Evolutionary conservation across 2,113 vertebrate species (phyloP).

Genomic region (Sorex araneus): DNA sequence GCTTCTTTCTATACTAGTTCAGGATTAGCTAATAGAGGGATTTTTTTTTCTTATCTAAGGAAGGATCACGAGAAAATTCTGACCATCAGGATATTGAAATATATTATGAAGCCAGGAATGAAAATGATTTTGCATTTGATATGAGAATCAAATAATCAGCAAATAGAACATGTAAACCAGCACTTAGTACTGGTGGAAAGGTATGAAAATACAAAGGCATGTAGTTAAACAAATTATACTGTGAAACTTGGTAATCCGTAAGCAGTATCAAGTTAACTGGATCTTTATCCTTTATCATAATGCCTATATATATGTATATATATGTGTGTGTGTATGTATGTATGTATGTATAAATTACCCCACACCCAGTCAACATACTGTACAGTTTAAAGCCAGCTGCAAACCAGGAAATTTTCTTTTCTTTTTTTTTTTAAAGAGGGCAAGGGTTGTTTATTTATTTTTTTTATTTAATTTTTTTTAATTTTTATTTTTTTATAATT

Average conservation of each 20-base stretch:
- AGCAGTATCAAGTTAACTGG: constrained; percentile 18
- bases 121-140: not conserved
- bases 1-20: not conserved
- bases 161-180: not conserved
- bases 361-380: not conserved
- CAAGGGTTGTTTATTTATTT: no score
- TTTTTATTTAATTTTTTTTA: no score
- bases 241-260: constrained; percentile 23
- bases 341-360: not conserved
- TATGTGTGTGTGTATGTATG: no score
- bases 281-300: not conserved
- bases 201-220: constrained; percentile 20
- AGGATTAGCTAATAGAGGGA: not conserved
- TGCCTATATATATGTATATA: not conserved
- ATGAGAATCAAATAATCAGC: not conserved
- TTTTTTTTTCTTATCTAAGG: not conserved
- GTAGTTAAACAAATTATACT: constrained; percentile 15
- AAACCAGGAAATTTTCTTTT: not conserved
- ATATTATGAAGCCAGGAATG: not conserved
- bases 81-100: constrained; percentile 5
- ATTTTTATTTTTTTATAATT: no score
- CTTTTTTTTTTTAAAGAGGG: no score
- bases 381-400: not conserved
- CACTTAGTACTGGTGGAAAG: not conserved
- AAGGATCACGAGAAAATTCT: not conserved